phyloP scores from a whole-genome alignment of 2,888 invertebrate genomes.

The Branchipolynoe longqiensis region DNA sequence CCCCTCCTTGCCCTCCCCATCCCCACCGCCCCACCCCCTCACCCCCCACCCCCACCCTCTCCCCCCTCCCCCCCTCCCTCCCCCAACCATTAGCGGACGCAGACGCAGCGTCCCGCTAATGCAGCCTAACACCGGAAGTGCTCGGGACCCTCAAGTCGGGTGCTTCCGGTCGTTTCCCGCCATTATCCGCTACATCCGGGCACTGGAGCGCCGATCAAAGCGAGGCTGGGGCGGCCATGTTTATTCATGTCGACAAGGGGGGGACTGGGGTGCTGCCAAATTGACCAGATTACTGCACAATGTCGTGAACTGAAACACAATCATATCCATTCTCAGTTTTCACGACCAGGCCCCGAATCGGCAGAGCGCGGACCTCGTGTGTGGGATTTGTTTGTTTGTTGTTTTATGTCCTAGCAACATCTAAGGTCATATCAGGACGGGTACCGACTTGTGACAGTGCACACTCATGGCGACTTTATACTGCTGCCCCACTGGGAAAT shows the following conservation, averaged over 20 bases:
- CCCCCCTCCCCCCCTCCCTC: background rate
- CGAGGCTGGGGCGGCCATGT: slow-evolving; percentile 23
- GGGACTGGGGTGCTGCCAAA: background rate
- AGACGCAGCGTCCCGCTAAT: slow-evolving; percentile 1
- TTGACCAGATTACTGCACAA: slow-evolving; percentile 7
- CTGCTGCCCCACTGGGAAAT: no score
- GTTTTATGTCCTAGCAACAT: no score
- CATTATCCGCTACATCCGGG: slow-evolving; percentile 45
- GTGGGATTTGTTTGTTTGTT: no score
- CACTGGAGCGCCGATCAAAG: slow-evolving; percentile 48
- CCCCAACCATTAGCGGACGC: background rate
- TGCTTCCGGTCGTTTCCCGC: slow-evolving; percentile 49
- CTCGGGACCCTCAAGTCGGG: slow-evolving; percentile 41
- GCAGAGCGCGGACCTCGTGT: no score
- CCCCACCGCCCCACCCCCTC: background rate
- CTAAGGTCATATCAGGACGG: no score
- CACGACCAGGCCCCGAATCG: no score
- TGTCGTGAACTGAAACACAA: slow-evolving; percentile 51
- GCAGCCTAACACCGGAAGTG: slow-evolving; percentile 39
- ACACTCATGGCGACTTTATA: no score
- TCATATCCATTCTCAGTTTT: slow-evolving; percentile 35
- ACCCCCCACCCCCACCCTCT: background rate
- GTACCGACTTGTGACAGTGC: no score
- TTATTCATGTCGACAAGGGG: slow-evolving; percentile 47
- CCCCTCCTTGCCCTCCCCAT: no score